These are phyloP conservation scores for Drosophila pullipes DNA, from an alignment of 2,888 invertebrate species.

Conservation along the genomic window DNA sequence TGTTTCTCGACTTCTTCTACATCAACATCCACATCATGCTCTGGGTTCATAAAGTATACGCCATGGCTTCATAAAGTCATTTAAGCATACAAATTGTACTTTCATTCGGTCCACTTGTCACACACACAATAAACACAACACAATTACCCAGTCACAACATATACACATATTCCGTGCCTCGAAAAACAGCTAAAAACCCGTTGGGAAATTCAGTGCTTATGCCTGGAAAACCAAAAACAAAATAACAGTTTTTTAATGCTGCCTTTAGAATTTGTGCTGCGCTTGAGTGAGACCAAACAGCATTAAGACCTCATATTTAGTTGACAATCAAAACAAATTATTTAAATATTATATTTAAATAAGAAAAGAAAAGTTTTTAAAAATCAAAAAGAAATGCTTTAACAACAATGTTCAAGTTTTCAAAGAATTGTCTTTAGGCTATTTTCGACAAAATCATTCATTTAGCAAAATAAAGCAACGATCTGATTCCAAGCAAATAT, in stretches of 20 bases:
- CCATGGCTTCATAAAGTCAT: slow-evolving; percentile 74
- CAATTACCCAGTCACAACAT: slow-evolving; percentile 66
- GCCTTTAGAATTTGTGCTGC: slow-evolving; percentile 25
- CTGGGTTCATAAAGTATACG: slow-evolving; percentile 6
- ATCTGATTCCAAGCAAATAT: too few relatives aligned
- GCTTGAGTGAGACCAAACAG: not conserved
- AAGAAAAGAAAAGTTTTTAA: too few relatives aligned
- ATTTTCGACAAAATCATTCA: too few relatives aligned
- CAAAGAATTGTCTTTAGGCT: too few relatives aligned
- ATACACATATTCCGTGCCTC: slow-evolving; percentile 48
- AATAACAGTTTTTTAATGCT: slow-evolving; percentile 24
- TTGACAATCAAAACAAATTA: not conserved
- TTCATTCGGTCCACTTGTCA: slow-evolving; percentile 68
- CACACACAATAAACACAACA: slow-evolving; percentile 58
- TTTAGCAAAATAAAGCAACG: too few relatives aligned
- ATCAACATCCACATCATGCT: not conserved
- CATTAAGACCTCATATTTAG: slow-evolving; percentile 3
- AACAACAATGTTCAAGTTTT: too few relatives aligned
- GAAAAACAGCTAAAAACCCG: slow-evolving; percentile 7
- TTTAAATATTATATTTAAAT: not conserved
- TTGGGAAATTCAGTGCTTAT: slow-evolving; percentile 12
- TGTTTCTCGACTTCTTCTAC: not conserved
- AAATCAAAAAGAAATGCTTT: too few relatives aligned
- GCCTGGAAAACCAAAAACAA: slow-evolving; percentile 2
- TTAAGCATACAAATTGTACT: slow-evolving; percentile 80